phyloP scores from a whole-genome alignment of 2,797 vertebrate species.

The Petrocephalus schoutedeni region DNA sequence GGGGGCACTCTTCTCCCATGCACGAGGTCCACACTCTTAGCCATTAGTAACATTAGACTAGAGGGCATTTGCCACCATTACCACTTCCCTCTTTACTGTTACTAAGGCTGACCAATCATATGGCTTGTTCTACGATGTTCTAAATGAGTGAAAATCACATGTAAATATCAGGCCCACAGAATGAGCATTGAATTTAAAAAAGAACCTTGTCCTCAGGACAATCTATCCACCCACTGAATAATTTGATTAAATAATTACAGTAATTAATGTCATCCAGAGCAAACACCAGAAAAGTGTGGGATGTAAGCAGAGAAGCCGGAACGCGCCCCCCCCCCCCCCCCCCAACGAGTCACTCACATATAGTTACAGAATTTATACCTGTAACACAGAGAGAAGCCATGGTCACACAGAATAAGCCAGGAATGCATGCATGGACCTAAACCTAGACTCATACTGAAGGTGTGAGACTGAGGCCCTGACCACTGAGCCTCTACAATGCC shows the following conservation, averaged over 20 bases:
- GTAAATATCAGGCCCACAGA: neutral
- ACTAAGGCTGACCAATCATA: neutral
- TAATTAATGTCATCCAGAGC: neutral
- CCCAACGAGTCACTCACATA: neutral
- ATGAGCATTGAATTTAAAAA: neutral
- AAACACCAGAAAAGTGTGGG: neutral
- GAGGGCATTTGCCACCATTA: neutral
- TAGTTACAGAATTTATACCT: neutral
- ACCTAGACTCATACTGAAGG: neutral
- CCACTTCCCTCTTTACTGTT: neutral
- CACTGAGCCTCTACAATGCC: neutral
- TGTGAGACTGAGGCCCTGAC: neutral
- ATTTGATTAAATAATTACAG: neutral
- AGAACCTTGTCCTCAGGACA: neutral
- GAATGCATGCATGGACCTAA: neutral
- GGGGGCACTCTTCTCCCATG: too few species aligned
- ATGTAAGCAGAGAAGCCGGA: neutral
- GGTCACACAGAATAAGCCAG: neutral
- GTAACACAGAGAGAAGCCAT: neutral
- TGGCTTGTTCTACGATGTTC: neutral
- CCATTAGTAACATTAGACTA: neutral
- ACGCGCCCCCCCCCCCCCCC: neutral
- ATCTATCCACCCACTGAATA: neutral
- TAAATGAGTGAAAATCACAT: neutral
- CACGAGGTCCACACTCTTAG: too few species aligned